Conservation (phyloP, 2,113 vertebrate species). For the Oxyruncus cristatus region DNA sequence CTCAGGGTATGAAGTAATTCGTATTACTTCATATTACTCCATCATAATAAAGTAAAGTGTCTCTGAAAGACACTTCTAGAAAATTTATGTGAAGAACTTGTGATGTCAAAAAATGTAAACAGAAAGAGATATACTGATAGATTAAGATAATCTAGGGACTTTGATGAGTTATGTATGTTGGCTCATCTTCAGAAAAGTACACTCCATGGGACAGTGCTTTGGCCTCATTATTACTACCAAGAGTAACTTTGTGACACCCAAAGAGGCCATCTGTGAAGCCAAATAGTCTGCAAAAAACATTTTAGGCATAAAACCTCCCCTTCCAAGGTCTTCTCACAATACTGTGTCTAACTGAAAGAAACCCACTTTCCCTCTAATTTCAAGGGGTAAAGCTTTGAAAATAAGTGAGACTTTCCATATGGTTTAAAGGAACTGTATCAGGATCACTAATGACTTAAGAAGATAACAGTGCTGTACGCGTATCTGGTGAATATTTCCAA, state of each 20-base stretch:
- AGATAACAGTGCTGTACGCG: not conserved
- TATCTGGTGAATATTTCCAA: not conserved
- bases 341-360: not conserved
- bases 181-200: not conserved
- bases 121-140: not conserved
- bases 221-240: not conserved
- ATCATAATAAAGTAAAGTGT: not conserved
- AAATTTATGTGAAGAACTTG: not conserved
- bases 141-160: not conserved
- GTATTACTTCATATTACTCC: not conserved
- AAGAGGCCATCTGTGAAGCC: not conserved
- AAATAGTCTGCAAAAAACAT: not conserved
- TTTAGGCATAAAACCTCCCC: not conserved
- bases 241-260: not conserved
- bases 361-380: not conserved
- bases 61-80: not conserved
- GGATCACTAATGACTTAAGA: not conserved
- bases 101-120: not conserved
- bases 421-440: not conserved
- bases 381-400: not conserved
- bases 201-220: not conserved
- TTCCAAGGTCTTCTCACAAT: not conserved
- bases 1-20: not conserved
- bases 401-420: not conserved
- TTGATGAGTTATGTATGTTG: not conserved